phyloP scores from a whole-genome alignment of 2,888 invertebrate genomes.

The Galerucella pusilla region DNA sequence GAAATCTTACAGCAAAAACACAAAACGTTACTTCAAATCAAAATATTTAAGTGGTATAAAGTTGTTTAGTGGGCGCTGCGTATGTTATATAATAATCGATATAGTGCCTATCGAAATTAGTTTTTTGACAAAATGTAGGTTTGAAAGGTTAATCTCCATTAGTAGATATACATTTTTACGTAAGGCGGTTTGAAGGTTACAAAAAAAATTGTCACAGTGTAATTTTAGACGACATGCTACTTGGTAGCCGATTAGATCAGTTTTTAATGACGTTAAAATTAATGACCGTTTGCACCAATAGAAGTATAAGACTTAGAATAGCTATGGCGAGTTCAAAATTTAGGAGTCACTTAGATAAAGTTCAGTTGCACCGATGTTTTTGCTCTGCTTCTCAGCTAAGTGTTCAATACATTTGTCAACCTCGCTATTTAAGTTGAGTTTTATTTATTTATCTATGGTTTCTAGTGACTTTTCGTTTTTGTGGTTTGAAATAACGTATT shows the following conservation, averaged over 20 bases:
- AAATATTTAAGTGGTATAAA: not conserved
- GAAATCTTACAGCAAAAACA: not conserved
- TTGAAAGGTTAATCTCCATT: conserved; percentile 1
- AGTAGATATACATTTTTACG: not conserved
- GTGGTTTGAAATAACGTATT: no score
- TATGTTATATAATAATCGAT: not conserved
- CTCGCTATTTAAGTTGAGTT: no score
- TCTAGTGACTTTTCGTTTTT: no score
- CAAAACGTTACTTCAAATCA: not conserved
- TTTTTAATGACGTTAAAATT: not conserved
- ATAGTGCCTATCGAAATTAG: not conserved
- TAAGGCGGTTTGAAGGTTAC: not conserved
- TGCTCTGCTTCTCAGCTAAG: no score
- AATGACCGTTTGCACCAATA: no score
- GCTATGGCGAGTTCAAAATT: no score
- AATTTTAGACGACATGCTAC: not conserved
- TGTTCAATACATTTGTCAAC: no score
- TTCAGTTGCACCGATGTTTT: no score
- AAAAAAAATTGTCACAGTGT: not conserved
- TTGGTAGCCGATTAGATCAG: not conserved
- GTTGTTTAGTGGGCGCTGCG: not conserved
- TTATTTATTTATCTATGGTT: no score
- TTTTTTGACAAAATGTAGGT: not conserved
- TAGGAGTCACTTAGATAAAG: no score
- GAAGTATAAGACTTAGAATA: no score